Evolutionary conservation across 2,113 vertebrate genomes (phyloP).

Genomic region (Butorides virescens): DNA sequence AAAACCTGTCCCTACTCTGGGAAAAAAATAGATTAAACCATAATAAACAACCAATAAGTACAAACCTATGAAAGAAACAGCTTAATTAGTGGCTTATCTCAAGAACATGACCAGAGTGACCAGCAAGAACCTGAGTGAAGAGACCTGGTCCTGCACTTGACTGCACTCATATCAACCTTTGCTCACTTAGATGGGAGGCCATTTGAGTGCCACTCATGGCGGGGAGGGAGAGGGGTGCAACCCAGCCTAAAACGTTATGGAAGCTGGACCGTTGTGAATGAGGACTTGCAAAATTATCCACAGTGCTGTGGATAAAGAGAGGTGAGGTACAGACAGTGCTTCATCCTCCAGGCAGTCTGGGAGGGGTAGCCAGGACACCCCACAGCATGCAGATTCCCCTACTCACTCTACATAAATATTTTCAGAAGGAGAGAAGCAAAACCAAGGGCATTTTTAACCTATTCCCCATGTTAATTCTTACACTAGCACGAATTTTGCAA

Average conservation of each 20-base stretch:
- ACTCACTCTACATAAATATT: not conserved
- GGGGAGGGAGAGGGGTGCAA: not conserved
- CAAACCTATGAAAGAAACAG: not conserved
- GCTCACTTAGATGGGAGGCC: rapidly evolving
- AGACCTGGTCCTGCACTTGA: not conserved
- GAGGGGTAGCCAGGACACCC: not conserved
- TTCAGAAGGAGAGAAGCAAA: not conserved
- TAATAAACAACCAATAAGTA: not conserved
- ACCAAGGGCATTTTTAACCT: not conserved
- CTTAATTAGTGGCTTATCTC: not conserved
- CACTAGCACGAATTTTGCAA: not conserved
- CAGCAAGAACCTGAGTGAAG: not conserved
- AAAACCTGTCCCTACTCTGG: not conserved
- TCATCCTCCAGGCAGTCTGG: not conserved
- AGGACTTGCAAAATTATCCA: not conserved
- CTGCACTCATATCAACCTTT: not conserved
- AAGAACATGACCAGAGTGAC: not conserved
- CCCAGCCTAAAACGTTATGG: not conserved
- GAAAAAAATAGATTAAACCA: not conserved
- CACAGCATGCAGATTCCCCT: not conserved
- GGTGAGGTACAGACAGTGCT: not conserved
- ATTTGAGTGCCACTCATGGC: rapidly evolving
- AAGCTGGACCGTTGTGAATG: not conserved
- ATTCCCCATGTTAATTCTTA: not conserved
- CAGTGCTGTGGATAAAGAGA: not conserved